Evolutionary conservation across 1,140 invertebrate genomes (phyloP), one percentile per base, ranked within the genome.

Genomic region (Telenomus remus): DNA sequence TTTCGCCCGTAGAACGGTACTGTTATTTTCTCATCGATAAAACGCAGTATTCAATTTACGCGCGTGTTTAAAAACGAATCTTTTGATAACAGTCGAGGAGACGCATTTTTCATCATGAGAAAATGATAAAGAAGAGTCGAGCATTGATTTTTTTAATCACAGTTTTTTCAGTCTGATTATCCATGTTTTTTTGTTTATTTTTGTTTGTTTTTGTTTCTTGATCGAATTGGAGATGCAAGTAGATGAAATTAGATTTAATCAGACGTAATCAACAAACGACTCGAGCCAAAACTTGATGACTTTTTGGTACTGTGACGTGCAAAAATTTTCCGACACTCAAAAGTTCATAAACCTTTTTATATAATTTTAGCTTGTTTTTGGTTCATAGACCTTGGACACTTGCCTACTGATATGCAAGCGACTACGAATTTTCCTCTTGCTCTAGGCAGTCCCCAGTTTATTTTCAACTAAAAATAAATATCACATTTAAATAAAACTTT

Each of bases 331-430:
- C n/a, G 49, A 60, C 53, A 47, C 49, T 51, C 14, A 13, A 14
- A 49, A 60, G 65, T 69, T 69, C 65, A 69, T 54, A 49, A 53
- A 69, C 65, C 65, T 69, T 69, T 69, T 69, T 69, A n/a, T n/a
- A n/a, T n/a, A 69, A 49, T 60, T 19, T 14, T 60, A 69, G 49
- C 56, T 54, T 19, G 44, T 49, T 39, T 60, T 69, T 69, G 55
- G 65, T 69, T 69, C 65, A 60, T 54, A 54, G 55, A 60, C 56
- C 65, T 69, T 69, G 65, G 65, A 69, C 65, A 49, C 0, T 54
- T 69, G 65, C 56, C 65, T 69, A 69, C 60, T 60, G 60, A 69
- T 69, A 69, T 39, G n/a, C 37, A 11, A 3, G 19, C 6, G 19
- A 27, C 19, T 27, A 6, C 37, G n/a, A 9, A 39, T 39, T 39